phyloP scores from a whole-genome alignment of 1,140 invertebrate species.

The Scaptomyza graminum region DNA sequence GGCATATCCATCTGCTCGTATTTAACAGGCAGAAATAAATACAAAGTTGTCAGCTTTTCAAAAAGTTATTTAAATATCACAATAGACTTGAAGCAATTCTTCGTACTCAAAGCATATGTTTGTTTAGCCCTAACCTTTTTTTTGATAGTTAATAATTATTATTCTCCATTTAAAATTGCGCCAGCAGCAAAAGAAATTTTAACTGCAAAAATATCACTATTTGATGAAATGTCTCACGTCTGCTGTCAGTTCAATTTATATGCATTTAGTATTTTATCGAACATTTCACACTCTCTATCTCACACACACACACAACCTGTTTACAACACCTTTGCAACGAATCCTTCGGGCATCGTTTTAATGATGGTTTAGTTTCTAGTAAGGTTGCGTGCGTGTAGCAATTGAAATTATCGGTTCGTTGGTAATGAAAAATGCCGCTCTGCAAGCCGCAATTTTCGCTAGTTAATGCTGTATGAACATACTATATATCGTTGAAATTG shows the following conservation, averaged over 20 bases:
- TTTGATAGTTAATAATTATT: background rate
- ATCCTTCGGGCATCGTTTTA: slow-evolving; percentile 14
- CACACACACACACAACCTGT: too few species aligned
- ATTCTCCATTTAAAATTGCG: background rate
- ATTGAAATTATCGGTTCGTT: slow-evolving; percentile 33
- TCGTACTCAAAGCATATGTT: background rate
- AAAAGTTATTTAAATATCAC: too few species aligned
- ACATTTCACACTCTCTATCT: slow-evolving; percentile 2
- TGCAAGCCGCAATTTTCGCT: slow-evolving; percentile 15
- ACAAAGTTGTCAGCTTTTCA: too few species aligned
- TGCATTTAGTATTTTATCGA: slow-evolving; percentile 3
- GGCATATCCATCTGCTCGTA: too few species aligned
- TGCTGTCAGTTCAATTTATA: background rate
- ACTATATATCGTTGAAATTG: background rate
- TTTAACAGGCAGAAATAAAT: too few species aligned
- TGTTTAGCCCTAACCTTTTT: background rate
- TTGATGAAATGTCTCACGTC: slow-evolving; percentile 18
- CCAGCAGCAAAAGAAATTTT: slow-evolving; percentile 6
- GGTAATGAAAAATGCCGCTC: slow-evolving; percentile 22
- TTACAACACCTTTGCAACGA: too few species aligned
- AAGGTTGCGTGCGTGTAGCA: slow-evolving; percentile 12
- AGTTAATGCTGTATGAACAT: background rate
- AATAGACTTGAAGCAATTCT: background rate
- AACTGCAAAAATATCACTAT: slow-evolving; percentile 1
- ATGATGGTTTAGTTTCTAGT: slow-evolving; percentile 6